A percentile compares a stretch with the other conserved stretches of the same genome.
Conservation (phyloP, 2,113 vertebrate species). For the Equus quagga region DNA sequence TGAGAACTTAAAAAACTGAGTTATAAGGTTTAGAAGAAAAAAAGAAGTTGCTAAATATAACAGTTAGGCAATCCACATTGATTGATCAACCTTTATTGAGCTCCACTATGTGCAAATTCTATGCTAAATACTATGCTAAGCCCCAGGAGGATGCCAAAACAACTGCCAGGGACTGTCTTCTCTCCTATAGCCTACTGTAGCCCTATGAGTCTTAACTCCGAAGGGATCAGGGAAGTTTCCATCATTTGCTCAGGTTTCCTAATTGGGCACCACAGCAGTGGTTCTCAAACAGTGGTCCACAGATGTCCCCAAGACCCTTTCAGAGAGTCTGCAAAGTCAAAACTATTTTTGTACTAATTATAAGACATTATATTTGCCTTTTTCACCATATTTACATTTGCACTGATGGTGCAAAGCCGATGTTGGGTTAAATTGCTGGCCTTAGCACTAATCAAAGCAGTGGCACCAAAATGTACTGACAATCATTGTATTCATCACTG, state of each 20-base stretch:
- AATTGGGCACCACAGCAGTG: neutral
- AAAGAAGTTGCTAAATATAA: neutral
- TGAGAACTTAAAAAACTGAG: neutral
- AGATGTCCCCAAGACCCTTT: neutral
- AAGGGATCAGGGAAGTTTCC: neutral
- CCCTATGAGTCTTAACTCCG: neutral
- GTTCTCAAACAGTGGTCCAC: neutral
- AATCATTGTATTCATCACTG: neutral
- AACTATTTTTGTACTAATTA: neutral
- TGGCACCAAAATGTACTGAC: neutral
- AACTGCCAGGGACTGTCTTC: neutral
- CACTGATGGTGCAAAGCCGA: neutral
- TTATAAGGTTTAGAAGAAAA: neutral
- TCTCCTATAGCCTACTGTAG: neutral
- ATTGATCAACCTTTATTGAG: neutral
- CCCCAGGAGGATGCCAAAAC: neutral
- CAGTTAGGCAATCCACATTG: neutral
- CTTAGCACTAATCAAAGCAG: neutral
- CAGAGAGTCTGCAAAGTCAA: neutral
- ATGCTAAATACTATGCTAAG: neutral
- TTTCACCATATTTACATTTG: constrained; percentile 29
- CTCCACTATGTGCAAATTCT: neutral
- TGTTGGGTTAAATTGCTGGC: neutral
- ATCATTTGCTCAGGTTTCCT: neutral
- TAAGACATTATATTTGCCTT: constrained; percentile 21